Base-by-base conservation (phyloP, 1,140 invertebrate genomes). In the Drosophila mayri region DNA sequence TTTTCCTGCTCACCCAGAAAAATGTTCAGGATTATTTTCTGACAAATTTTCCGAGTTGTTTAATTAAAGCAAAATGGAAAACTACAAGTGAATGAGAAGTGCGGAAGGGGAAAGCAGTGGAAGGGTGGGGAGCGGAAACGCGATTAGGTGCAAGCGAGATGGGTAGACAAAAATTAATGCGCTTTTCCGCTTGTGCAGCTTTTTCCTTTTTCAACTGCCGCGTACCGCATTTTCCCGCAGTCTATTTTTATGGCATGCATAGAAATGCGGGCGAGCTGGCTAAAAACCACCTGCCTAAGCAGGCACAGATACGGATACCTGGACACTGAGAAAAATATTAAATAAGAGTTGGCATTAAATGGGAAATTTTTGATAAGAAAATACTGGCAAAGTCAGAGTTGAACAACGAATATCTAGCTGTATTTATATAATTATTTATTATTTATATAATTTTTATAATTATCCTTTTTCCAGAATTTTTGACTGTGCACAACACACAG, bases 141-240 rank as follows among this genome's bases (percentile, higher is more conserved):
- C 20, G 52, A 55, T 55, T 59, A 47, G 28, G 38, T 59, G 38
- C 18, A 28, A 30, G 41, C 16, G 16, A 62, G 40, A 20, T 9
- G 30, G 59, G 5, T 41, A 9, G 35, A 22, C n/a, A 35, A 43
- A 49, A 77, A 62, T 62, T 62, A 70, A 66, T 77, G 75, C 50
- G 64, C 64, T 77, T 76, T 77, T 77, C 58, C 63, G 74, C 72
- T 57, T 76, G 49, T 55, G 41, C 47, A 75, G 55, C 22, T 43
- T 67, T 67, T 66, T 38, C 52, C 60, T 40, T 41, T 62, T 74
- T 46, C 25, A 22, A n/a, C 10, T 16, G 14, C 46, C 22, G 9
- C n/a, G 10, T 14, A 41, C 37, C 43, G 16, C 65, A 37, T 65
- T 49, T 49, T 32, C 25, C 25, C 60, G 12, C 63, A 37, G 62